Conservation (phyloP, 2,888 invertebrate species). For the Tyria jacobaeae region DNA sequence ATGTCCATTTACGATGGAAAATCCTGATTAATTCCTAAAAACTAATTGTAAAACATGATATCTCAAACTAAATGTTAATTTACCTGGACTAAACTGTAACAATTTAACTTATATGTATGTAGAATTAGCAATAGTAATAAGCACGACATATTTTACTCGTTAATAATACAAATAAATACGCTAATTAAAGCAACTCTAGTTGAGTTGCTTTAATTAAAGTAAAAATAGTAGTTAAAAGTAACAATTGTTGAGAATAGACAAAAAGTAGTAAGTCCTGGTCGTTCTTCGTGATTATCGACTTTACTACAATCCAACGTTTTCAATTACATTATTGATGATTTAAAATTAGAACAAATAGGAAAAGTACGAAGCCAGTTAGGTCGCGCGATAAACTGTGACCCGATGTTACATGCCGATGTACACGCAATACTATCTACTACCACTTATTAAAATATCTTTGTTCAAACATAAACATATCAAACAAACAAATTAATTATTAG, state of each 20-base stretch:
- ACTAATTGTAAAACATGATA: neutral
- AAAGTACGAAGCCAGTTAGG: conserved; percentile 69
- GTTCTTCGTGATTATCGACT: conserved; percentile 25
- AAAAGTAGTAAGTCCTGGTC: neutral
- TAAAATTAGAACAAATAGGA: conserved; percentile 78
- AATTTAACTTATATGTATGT: neutral
- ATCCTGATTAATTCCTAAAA: neutral
- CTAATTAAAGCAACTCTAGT: neutral
- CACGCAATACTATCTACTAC: conserved; percentile 40
- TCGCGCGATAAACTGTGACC: conserved; percentile 73
- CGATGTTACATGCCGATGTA: conserved; percentile 33
- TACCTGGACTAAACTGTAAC: too few relatives aligned
- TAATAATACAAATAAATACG: conserved; percentile 11
- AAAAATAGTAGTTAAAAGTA: conserved; percentile 28
- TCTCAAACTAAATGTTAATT: neutral
- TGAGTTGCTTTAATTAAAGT: conserved; percentile 31
- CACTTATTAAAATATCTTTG: conserved; percentile 42
- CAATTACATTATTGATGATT: conserved; percentile 57
- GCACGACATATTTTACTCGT: conserved; percentile 9
- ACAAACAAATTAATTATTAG: conserved; percentile 52
- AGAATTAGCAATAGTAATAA: neutral
- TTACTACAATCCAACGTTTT: conserved; percentile 46
- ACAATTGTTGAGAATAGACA: conserved; percentile 21
- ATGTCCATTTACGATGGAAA: neutral
- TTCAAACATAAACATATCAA: conserved; percentile 49